These are phyloP conservation scores for Tragelaphus imberbis DNA, from an alignment of 2,113 vertebrate genomes.

Conservation along the genomic window DNA sequence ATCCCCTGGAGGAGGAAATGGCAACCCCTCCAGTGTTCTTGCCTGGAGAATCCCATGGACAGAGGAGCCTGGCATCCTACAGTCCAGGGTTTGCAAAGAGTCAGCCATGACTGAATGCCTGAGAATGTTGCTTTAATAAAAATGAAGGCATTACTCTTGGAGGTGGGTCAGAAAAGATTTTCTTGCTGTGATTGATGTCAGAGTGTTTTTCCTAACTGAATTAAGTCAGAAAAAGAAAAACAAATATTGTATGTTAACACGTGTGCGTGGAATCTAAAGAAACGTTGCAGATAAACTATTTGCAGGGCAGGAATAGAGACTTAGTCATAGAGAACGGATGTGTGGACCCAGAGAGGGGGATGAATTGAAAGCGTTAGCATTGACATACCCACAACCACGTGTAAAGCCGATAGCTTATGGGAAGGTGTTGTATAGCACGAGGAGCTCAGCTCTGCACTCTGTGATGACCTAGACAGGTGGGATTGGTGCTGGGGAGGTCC, in stretches of 20 bases:
- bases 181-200: background rate
- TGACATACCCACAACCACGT: background rate
- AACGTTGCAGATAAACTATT: background rate
- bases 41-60: background rate
- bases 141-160: background rate
- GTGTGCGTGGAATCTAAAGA: background rate
- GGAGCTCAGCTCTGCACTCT: background rate
- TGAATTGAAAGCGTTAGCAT: background rate
- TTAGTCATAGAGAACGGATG: background rate
- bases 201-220: background rate
- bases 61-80: background rate
- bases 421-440: background rate
- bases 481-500: background rate
- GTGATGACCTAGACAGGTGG: background rate
- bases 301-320: background rate
- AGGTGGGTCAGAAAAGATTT: background rate
- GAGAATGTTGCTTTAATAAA: background rate
- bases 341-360: background rate
- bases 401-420: background rate
- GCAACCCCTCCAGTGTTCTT: background rate
- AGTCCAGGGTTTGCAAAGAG: background rate
- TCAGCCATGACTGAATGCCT: background rate
- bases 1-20: background rate
- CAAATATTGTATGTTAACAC: background rate
- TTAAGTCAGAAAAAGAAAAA: background rate